Evolutionary conservation across 2,113 vertebrate species (phyloP).

Genomic region (Chamaetylas fuelleborni): DNA sequence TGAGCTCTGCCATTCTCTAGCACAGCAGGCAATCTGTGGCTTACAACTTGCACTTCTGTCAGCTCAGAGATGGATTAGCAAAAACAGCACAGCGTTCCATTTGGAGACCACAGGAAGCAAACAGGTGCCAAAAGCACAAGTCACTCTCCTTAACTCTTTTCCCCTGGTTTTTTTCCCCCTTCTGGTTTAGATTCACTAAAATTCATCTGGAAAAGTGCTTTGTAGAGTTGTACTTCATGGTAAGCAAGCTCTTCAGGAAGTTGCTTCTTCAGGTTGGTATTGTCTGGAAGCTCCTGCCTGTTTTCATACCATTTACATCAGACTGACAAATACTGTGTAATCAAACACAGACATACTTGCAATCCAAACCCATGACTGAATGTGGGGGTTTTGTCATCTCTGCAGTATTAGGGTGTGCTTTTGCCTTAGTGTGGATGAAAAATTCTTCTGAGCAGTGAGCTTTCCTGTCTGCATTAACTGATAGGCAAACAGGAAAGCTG

Average conservation of each 20-base stretch:
- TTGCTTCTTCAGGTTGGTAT: not conserved
- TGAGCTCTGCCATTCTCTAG: slow-evolving; percentile 68
- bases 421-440: not conserved
- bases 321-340: not conserved
- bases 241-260: not conserved
- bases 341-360: not conserved
- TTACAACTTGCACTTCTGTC: slow-evolving; percentile 58
- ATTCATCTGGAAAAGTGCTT: not conserved
- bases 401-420: not conserved
- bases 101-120: slow-evolving; percentile 47
- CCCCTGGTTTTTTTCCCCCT: too few relatives aligned
- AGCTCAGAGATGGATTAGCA: slow-evolving; percentile 53
- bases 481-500: slow-evolving; percentile 43
- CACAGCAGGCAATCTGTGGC: slow-evolving; percentile 55
- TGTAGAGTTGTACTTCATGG: not conserved
- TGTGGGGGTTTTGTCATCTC: not conserved
- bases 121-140: slow-evolving; percentile 41
- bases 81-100: slow-evolving; percentile 36
- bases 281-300: not conserved
- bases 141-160: not conserved
- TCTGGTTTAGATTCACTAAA: not conserved
- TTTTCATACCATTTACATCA: not conserved
- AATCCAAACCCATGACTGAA: not conserved
- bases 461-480: slow-evolving; percentile 37
- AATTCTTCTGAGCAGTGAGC: not conserved